phyloP scores from a whole-genome alignment of 2,888 invertebrate genomes.

The Mythimna impura region DNA sequence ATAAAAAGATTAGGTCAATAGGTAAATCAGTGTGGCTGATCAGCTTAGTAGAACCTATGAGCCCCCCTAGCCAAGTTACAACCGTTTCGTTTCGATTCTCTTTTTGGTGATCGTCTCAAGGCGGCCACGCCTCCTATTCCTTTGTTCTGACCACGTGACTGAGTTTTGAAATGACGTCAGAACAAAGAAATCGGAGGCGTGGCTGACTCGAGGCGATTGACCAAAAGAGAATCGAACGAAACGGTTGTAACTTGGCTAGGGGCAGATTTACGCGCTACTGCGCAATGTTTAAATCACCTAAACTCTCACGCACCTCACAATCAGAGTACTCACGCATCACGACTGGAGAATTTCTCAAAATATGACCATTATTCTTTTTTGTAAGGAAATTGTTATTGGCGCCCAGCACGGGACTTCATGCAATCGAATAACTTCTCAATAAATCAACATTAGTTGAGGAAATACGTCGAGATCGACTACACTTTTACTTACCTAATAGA shows the following conservation, averaged over 20 bases:
- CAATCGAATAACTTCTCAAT: background rate
- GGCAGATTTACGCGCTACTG: background rate
- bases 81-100: too few relatives aligned
- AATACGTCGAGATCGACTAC: background rate
- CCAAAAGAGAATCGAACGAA: too few relatives aligned
- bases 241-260: too few relatives aligned
- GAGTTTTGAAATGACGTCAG: too few relatives aligned
- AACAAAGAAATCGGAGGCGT: too few relatives aligned
- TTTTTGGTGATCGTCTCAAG: too few relatives aligned
- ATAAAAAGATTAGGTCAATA: background rate
- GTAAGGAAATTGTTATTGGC: constrained; percentile 12
- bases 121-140: too few relatives aligned
- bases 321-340: background rate
- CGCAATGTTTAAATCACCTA: background rate
- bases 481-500: background rate
- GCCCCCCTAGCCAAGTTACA: too few relatives aligned
- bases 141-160: too few relatives aligned
- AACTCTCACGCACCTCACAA: background rate
- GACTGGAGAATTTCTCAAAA: background rate
- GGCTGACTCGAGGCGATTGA: too few relatives aligned
- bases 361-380: background rate
- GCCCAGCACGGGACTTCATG: background rate
- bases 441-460: background rate
- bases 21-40: background rate
- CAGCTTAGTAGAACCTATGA: background rate